phyloP scores from a whole-genome alignment of 2,113 vertebrate species.

The Otocyon megalotis region DNA sequence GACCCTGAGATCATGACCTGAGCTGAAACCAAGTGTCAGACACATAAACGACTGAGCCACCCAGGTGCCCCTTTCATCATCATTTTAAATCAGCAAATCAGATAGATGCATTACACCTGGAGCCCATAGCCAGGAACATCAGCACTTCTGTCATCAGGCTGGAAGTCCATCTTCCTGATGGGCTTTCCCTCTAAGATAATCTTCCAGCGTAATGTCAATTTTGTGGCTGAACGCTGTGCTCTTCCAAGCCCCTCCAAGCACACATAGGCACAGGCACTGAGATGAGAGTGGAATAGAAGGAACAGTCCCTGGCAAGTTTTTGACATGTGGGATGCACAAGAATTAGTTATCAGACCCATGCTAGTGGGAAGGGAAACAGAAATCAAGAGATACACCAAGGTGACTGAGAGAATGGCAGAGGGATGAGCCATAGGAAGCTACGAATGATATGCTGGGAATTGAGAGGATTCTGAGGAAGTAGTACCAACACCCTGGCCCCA shows the following conservation, averaged over 20 bases:
- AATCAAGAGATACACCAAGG: background rate
- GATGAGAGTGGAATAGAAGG: background rate
- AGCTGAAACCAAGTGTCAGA: too few species aligned
- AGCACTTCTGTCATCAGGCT: background rate
- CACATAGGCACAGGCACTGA: background rate
- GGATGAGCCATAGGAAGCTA: background rate
- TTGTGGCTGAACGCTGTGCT: background rate
- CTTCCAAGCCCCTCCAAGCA: background rate
- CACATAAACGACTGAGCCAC: too few species aligned
- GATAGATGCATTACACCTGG: background rate
- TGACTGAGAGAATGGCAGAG: background rate
- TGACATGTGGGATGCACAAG: background rate
- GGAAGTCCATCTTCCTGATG: background rate
- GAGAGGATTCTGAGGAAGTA: background rate
- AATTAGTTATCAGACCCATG: background rate
- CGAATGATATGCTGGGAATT: background rate
- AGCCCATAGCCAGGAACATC: background rate
- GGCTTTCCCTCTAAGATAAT: background rate
- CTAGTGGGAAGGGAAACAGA: background rate
- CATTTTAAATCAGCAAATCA: conserved; percentile 1
- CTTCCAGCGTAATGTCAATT: background rate
- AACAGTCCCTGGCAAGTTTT: background rate
- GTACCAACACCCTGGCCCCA: background rate
- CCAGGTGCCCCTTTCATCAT: too few species aligned
- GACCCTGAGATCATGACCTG: too few species aligned